phyloP scores from a whole-genome alignment of 1,140 invertebrate species.

The Nomia melanderi region DNA sequence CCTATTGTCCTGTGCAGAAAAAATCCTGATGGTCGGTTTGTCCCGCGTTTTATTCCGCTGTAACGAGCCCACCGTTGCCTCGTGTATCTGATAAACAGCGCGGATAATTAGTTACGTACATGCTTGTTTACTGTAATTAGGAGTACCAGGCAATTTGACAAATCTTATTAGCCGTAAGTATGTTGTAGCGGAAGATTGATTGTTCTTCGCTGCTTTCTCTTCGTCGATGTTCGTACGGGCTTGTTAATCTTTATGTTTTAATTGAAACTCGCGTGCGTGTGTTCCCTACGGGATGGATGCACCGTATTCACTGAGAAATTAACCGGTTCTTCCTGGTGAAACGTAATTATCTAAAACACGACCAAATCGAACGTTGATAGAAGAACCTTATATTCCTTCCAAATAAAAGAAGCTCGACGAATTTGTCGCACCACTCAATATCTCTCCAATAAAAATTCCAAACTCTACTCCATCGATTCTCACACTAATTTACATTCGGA shows the following conservation, averaged over 20 bases:
- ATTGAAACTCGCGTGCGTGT: too few relatives aligned
- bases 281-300: too few relatives aligned
- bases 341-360: too few relatives aligned
- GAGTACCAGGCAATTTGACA: constrained; percentile 1
- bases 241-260: neutral
- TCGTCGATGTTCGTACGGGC: neutral
- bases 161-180: neutral
- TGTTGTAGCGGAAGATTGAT: constrained; percentile 4
- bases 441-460: too few relatives aligned
- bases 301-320: too few relatives aligned
- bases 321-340: too few relatives aligned
- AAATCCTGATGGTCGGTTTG: neutral
- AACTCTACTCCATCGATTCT: too few relatives aligned
- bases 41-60: neutral
- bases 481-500: too few relatives aligned
- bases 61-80: neutral
- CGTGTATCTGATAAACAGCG: neutral
- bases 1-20: constrained; percentile 4
- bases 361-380: too few relatives aligned
- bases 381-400: too few relatives aligned
- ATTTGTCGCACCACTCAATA: too few relatives aligned
- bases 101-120: neutral
- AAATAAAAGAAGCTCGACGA: too few relatives aligned
- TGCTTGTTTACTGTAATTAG: neutral
- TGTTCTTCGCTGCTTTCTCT: constrained; percentile 3